Conservation (phyloP, 2,797 vertebrate species). For the Diplodus puntazzo region DNA sequence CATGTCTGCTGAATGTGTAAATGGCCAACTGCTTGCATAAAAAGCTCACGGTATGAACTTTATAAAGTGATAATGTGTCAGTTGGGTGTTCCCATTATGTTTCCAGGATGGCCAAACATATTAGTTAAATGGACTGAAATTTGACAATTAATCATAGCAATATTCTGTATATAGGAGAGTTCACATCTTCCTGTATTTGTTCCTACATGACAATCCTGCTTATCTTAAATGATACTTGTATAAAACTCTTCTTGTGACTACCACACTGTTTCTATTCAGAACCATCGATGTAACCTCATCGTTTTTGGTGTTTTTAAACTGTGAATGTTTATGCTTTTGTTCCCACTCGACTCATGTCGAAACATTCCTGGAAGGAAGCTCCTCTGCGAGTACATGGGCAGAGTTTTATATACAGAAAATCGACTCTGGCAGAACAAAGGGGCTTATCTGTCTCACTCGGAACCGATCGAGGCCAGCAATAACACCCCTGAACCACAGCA, state of each 20-base stretch:
- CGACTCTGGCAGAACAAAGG: slow-evolving; percentile 21
- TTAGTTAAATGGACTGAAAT: too few species aligned
- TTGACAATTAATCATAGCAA: too few species aligned
- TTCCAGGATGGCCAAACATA: too few species aligned
- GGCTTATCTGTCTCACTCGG: slow-evolving; percentile 23
- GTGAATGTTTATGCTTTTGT: slow-evolving; percentile 10
- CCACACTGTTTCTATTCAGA: slow-evolving; percentile 11
- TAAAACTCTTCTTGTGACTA: slow-evolving; percentile 21
- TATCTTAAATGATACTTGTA: slow-evolving; percentile 7
- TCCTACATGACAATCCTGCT: slow-evolving; percentile 22
- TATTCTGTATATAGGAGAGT: too few species aligned
- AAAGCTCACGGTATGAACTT: too few species aligned
- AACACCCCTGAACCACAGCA: slow-evolving; percentile 1
- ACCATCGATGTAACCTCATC: neutral
- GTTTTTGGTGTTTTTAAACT: neutral
- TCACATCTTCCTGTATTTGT: neutral
- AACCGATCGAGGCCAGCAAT: slow-evolving; percentile 12
- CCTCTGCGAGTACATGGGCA: neutral
- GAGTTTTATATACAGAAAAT: slow-evolving; percentile 26
- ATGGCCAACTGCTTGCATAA: too few species aligned
- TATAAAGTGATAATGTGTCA: too few species aligned
- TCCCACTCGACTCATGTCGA: neutral
- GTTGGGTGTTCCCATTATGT: too few species aligned
- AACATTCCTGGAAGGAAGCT: slow-evolving; percentile 27
- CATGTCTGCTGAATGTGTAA: neutral